A percentile compares a stretch with the other conserved stretches of the same genome.
Evolutionary conservation across 2,888 invertebrate genomes (phyloP).

Genomic region (Frankliniella fusca): DNA sequence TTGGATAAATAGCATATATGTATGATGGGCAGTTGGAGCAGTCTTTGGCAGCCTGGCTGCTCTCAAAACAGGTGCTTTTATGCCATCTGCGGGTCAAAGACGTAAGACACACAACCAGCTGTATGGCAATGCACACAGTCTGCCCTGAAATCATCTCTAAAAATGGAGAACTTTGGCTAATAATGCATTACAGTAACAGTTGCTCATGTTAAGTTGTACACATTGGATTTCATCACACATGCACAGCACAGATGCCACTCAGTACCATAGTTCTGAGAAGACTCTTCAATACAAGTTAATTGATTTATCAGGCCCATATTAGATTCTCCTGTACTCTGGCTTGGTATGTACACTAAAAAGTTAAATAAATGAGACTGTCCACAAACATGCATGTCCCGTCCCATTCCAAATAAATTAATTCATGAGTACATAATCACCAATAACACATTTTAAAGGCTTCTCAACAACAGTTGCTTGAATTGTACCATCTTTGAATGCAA

Average conservation of each 20-base stretch:
- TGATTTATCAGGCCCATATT: not conserved
- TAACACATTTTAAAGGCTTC: conserved; percentile 8
- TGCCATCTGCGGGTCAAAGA: no score
- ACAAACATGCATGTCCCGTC: not conserved
- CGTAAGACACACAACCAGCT: no score
- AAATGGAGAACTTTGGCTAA: not conserved
- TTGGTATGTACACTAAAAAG: not conserved
- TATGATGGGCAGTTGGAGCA: not conserved
- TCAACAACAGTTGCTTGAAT: not conserved
- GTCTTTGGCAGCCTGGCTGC: not conserved
- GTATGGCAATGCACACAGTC: no score
- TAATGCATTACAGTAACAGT: not conserved
- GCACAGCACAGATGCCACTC: not conserved
- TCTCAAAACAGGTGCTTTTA: not conserved
- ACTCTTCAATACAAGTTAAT: not conserved
- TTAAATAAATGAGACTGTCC: conserved; percentile 2
- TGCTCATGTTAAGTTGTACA: not conserved
- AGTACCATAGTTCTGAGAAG: not conserved
- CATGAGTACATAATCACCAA: conserved; percentile 11
- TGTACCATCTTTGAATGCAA: not conserved
- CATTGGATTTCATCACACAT: not conserved
- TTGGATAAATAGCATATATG: not conserved
- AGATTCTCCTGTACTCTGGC: not conserved
- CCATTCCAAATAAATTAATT: conserved; percentile 20
- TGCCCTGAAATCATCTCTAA: no score